Conservation (phyloP, 1,140 invertebrate species). For the Diorhabda carinulata region DNA sequence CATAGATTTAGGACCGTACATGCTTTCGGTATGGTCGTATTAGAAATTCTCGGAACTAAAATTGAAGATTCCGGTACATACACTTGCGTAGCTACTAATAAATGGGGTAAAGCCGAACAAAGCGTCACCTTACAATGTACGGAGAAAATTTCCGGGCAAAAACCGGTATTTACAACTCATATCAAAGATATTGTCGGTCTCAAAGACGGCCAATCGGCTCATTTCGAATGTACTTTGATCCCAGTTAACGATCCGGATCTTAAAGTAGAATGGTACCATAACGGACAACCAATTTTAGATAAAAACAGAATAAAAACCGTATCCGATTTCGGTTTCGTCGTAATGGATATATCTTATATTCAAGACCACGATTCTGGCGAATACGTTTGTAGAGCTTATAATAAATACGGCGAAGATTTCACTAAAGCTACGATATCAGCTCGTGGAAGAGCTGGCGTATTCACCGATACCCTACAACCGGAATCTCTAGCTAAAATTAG, state of each 20-base stretch:
- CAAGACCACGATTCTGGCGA: conserved; percentile 92
- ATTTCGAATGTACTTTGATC: conserved; percentile 88
- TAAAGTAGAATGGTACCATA: conserved; percentile 95
- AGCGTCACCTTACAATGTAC: conserved; percentile 78
- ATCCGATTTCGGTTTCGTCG: conserved; percentile 94
- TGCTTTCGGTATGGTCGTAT: conserved; percentile 92
- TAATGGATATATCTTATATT: conserved; percentile 91
- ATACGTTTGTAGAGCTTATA: conserved; percentile 84
- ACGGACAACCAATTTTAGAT: conserved; percentile 80
- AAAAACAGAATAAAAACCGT: conserved; percentile 90
- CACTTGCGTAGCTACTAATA: conserved; percentile 83
- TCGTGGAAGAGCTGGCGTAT: conserved; percentile 82
- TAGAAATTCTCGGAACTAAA: conserved; percentile 87
- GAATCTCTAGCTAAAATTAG: conserved; percentile 87
- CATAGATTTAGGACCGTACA: conserved; percentile 87
- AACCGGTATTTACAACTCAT: conserved; percentile 83
- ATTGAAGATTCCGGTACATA: conserved; percentile 84
- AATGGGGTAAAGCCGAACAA: conserved; percentile 83
- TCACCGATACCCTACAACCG: conserved; percentile 89
- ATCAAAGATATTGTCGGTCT: conserved; percentile 80
- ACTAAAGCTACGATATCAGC: conserved; percentile 80
- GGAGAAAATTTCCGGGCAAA: conserved; percentile 78
- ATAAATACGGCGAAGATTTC: conserved; percentile 86
- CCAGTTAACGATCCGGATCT: conserved; percentile 91
- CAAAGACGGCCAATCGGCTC: conserved; percentile 86